A percentile compares a stretch with the other conserved stretches of the same genome.
Conservation (phyloP, 1,140 invertebrate species). For the Drosophila prosaltans region DNA sequence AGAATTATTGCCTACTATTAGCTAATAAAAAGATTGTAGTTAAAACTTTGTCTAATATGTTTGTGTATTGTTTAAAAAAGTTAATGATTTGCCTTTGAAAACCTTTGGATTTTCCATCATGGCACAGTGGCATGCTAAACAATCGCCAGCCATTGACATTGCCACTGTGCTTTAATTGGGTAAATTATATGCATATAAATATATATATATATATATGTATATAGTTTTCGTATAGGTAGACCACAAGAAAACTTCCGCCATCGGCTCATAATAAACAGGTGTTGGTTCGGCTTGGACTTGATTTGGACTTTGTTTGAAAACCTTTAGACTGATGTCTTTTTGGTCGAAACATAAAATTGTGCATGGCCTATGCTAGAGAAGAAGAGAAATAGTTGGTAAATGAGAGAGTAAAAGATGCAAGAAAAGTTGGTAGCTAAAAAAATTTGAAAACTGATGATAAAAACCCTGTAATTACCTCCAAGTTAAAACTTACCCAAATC, state of each 20-base stretch:
- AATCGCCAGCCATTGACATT: constrained; percentile 53
- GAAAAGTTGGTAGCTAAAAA: too few species aligned
- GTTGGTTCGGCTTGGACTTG: not conserved
- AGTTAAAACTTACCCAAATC: too few species aligned
- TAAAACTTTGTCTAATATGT: not conserved
- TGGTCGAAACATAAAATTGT: too few species aligned
- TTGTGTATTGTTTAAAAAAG: constrained; percentile 14
- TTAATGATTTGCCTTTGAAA: constrained; percentile 41
- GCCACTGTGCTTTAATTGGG: constrained; percentile 61
- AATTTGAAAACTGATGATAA: too few species aligned
- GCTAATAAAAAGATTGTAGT: constrained; percentile 17
- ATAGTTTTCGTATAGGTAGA: not conserved
- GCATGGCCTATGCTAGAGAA: too few species aligned
- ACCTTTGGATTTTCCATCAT: constrained; percentile 60
- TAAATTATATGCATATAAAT: constrained; percentile 23
- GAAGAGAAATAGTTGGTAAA: too few species aligned
- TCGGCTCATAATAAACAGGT: constrained; percentile 20
- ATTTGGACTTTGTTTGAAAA: constrained; percentile 46
- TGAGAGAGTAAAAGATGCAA: too few species aligned
- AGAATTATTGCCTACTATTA: constrained; percentile 17
- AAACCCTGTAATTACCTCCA: too few species aligned
- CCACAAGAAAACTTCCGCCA: constrained; percentile 69
- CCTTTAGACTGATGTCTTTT: not conserved
- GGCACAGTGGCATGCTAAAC: constrained; percentile 26
- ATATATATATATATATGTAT: constrained; percentile 9